phyloP scores from a whole-genome alignment of 2,888 invertebrate species.

The Petrolisthes cinctipes region DNA sequence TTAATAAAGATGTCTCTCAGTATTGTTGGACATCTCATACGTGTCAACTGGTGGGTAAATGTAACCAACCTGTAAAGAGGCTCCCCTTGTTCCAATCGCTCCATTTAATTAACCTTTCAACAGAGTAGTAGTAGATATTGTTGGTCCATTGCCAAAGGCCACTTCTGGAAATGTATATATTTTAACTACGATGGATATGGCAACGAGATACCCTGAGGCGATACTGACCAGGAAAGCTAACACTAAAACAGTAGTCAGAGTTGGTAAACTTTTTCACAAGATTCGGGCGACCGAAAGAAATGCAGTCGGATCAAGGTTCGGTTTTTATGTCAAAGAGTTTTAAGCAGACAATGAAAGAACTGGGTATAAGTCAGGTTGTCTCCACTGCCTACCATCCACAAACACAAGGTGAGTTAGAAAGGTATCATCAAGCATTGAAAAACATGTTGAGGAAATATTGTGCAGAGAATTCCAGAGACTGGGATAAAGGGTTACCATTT shows the following conservation, averaged over 20 bases:
- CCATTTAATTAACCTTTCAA: background rate
- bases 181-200: slow-evolving; percentile 1
- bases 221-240: background rate
- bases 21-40: background rate
- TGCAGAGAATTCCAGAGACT: slow-evolving; percentile 3
- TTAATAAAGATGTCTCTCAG: background rate
- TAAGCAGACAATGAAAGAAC: background rate
- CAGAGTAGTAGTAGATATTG: background rate
- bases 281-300: slow-evolving; percentile 4
- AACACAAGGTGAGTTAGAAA: slow-evolving; percentile 27
- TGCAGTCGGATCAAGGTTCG: slow-evolving; percentile 27
- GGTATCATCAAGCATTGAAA: slow-evolving; percentile 24
- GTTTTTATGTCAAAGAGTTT: slow-evolving; percentile 22
- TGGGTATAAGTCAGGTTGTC: background rate
- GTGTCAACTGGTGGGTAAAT: slow-evolving; percentile 11
- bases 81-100: background rate
- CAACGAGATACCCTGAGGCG: background rate
- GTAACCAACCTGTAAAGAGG: background rate
- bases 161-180: background rate
- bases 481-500: slow-evolving; percentile 18
- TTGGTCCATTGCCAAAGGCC: background rate
- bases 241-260: background rate
- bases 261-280: slow-evolving; percentile 8
- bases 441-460: slow-evolving; percentile 9
- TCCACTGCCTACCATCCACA: slow-evolving; percentile 20